phyloP scores from a whole-genome alignment of 35 echinoderm and acorn worm species.

The Ptychodera flava region DNA sequence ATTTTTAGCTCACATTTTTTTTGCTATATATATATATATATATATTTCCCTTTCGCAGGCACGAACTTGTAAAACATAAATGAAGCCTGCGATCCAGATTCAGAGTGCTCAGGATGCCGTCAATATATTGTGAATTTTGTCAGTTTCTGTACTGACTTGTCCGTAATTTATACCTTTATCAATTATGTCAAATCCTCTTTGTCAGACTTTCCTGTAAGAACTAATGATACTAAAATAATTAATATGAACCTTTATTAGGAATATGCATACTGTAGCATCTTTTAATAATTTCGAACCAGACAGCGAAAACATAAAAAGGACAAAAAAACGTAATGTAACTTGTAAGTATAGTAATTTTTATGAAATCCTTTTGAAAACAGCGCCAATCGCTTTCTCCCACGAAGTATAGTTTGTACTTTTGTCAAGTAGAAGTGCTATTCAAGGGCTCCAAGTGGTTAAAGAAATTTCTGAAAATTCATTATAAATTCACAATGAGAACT shows the following conservation, averaged over 20 bases:
- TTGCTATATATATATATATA: no score
- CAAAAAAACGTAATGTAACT: no score
- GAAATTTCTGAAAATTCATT: no score
- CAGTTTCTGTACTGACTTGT: not conserved
- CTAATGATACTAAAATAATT: not conserved
- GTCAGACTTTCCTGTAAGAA: not conserved
- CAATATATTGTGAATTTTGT: not conserved
- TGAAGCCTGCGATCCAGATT: not conserved
- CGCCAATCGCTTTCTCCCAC: no score
- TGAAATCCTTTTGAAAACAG: no score
- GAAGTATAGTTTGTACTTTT: no score
- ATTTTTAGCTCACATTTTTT: not conserved
- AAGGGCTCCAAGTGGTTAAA: no score
- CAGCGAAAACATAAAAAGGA: no score
- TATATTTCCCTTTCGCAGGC: no score
- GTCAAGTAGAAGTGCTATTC: no score
- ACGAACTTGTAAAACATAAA: not conserved
- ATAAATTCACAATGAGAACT: no score
- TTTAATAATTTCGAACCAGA: not conserved
- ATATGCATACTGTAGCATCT: not conserved
- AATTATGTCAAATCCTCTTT: not conserved
- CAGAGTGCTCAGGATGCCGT: not conserved
- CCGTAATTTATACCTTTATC: not conserved
- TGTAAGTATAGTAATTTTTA: no score
- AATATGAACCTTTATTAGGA: not conserved